Evolutionary conservation across 2,797 vertebrate species (phyloP).

Genomic region (Myoxocephalus aenaeus): DNA sequence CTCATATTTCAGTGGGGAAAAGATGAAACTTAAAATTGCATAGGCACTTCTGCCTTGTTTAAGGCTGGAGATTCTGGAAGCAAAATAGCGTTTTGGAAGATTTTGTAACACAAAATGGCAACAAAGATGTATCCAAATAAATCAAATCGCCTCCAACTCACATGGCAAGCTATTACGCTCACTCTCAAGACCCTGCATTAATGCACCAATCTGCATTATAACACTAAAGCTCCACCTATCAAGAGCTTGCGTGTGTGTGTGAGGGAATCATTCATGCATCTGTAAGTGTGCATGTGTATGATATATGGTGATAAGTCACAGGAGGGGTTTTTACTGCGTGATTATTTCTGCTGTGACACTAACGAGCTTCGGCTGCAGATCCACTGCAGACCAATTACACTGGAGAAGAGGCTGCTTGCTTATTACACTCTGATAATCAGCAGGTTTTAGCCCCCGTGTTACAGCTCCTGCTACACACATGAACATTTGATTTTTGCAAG

Average conservation of each 20-base stretch:
- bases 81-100: slow-evolving; percentile 35
- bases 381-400: slow-evolving; percentile 85
- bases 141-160: slow-evolving; percentile 51
- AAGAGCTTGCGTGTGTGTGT: slow-evolving; percentile 25
- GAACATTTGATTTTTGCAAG: slow-evolving; percentile 61
- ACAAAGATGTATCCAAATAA: slow-evolving; percentile 52
- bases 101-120: slow-evolving; percentile 43
- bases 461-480: slow-evolving; percentile 64
- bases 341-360: slow-evolving; percentile 86
- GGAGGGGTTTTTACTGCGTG: slow-evolving; percentile 84
- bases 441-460: slow-evolving; percentile 73
- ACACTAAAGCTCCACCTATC: slow-evolving; percentile 66
- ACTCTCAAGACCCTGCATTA: slow-evolving; percentile 60
- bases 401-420: slow-evolving; percentile 77
- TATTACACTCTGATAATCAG: slow-evolving; percentile 81
- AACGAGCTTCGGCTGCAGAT: slow-evolving; percentile 85
- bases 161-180: slow-evolving; percentile 56
- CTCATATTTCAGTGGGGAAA: slow-evolving; percentile 5
- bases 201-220: slow-evolving; percentile 74
- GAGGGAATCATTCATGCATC: slow-evolving; percentile 72
- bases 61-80: slow-evolving; percentile 9
- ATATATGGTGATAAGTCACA: slow-evolving; percentile 85
- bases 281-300: slow-evolving; percentile 79
- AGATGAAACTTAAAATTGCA: slow-evolving; percentile 19
- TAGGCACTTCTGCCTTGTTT: slow-evolving; percentile 9